Percentiles rank a stretch among this genome's conserved stretches.
Conservation (phyloP, 2,797 vertebrate genomes). For the Pitangus sulphuratus region DNA sequence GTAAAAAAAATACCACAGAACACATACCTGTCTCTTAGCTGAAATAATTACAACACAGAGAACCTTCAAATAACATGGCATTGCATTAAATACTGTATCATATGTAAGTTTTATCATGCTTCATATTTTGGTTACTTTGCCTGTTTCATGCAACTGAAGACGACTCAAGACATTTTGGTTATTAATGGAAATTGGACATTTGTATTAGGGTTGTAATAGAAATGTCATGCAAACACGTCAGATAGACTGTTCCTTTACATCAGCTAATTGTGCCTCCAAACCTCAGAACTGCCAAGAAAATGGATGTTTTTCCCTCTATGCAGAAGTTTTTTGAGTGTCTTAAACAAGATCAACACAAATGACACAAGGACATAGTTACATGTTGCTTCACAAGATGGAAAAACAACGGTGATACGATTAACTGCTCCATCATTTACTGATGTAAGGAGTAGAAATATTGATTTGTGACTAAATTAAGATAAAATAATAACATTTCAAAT, state of each 20-base stretch:
- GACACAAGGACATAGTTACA: conserved; percentile 1
- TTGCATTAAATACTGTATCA: background rate
- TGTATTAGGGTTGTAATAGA: background rate
- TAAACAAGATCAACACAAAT: background rate
- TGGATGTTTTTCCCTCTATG: background rate
- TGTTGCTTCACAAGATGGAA: background rate
- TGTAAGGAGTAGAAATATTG: background rate
- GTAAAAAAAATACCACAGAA: background rate
- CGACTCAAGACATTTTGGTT: background rate
- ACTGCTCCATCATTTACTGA: background rate
- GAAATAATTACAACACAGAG: background rate
- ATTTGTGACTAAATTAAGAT: conserved; percentile 15
- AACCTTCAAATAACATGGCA: background rate
- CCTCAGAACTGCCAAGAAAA: background rate
- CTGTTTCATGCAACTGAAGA: background rate
- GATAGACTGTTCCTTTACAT: background rate
- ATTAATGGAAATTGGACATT: background rate
- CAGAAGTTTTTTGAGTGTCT: background rate
- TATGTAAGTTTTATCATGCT: background rate
- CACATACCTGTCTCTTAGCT: background rate
- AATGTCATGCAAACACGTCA: background rate
- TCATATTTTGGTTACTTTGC: background rate
- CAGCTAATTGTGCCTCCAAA: background rate
- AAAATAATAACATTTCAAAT: conserved; percentile 10
- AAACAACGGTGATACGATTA: background rate